Conservation (phyloP, 2,888 invertebrate genomes). For the Catocala sponsa region DNA sequence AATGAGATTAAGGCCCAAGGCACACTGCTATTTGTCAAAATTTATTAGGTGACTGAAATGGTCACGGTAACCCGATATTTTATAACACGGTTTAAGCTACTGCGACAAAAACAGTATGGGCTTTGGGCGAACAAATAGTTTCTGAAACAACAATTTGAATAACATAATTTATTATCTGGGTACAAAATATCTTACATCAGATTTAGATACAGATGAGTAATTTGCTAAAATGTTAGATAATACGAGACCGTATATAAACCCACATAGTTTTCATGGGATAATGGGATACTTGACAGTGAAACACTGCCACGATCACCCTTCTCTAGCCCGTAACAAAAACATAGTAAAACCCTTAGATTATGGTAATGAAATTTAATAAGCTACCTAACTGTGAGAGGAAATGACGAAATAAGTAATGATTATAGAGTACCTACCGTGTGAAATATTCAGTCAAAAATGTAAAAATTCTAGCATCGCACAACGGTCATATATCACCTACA, state of each 20-base stretch:
- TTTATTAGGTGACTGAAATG: not conserved
- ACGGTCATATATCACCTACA: not conserved
- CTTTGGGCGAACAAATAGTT: too few species aligned
- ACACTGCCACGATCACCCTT: constrained; percentile 11
- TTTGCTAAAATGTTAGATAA: constrained; percentile 2
- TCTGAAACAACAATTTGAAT: too few species aligned
- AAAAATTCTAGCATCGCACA: not conserved
- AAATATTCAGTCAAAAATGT: constrained; percentile 5
- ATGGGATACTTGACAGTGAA: not conserved
- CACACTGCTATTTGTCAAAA: constrained; percentile 3
- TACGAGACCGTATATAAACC: constrained; percentile 44
- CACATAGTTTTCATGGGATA: constrained; percentile 32
- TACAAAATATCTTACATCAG: too few species aligned
- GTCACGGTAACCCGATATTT: not conserved
- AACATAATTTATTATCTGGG: too few species aligned
- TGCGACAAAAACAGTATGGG: too few species aligned
- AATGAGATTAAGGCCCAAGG: constrained; percentile 2
- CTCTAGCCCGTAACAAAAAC: constrained; percentile 24
- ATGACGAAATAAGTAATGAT: constrained; percentile 29
- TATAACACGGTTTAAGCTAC: too few species aligned
- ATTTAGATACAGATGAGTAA: not conserved
- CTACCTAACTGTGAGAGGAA: constrained; percentile 18
- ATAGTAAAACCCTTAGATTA: constrained; percentile 33
- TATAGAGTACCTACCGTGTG: not conserved
- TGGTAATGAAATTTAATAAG: constrained; percentile 32